Conservation (phyloP, 2,113 vertebrate species). For the Phylloscopus trochiloides region DNA sequence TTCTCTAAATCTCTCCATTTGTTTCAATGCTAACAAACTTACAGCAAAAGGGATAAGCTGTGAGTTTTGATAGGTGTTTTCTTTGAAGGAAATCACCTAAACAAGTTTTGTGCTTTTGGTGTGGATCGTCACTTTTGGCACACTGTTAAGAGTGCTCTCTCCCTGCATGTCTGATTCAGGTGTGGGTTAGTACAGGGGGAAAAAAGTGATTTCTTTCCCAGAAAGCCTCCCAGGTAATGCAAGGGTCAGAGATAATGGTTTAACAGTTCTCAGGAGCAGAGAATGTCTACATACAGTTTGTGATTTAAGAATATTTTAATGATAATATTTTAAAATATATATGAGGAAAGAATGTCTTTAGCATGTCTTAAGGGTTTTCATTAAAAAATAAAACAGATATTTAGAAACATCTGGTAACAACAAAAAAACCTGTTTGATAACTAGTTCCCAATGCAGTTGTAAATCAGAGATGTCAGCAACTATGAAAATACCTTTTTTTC, state of each 20-base stretch:
- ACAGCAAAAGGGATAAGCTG: background rate
- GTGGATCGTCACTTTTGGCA: background rate
- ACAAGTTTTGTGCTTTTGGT: background rate
- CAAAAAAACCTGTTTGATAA: background rate
- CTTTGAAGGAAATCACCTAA: background rate
- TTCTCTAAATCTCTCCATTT: background rate
- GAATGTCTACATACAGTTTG: background rate
- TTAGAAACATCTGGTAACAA: background rate
- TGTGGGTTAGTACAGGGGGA: accelerated
- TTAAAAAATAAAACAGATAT: background rate
- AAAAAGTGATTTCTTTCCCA: background rate
- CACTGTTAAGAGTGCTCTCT: background rate
- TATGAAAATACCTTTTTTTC: background rate
- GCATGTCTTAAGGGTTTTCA: background rate
- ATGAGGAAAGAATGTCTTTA: background rate
- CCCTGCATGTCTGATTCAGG: background rate
- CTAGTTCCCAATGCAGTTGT: background rate
- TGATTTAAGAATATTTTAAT: background rate
- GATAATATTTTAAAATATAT: background rate
- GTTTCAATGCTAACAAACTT: background rate
- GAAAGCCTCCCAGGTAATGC: background rate
- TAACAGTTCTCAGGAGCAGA: background rate
- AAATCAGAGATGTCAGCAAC: background rate
- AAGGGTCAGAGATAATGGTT: background rate
- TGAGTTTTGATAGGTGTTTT: background rate